phyloP scores from a whole-genome alignment of 2,888 invertebrate species.

The Pachymerium ferrugineum region DNA sequence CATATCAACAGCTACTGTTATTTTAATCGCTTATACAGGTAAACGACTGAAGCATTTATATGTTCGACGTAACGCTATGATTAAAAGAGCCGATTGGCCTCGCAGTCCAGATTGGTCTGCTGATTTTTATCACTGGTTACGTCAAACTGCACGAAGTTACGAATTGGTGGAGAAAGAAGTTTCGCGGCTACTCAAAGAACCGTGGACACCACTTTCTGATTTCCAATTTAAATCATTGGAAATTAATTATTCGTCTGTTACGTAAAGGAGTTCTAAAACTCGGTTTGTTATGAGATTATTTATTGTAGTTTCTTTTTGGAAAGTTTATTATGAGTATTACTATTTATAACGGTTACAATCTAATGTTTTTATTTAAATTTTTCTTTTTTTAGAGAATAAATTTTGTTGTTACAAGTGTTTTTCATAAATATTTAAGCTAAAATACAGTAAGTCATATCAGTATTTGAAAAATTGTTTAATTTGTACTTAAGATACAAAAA shows the following conservation, averaged over 20 bases:
- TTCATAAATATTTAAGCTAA: no score
- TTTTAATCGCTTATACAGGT: constrained; percentile 62
- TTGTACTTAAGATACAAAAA: neutral
- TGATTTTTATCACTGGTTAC: constrained; percentile 63
- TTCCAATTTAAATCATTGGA: constrained; percentile 42
- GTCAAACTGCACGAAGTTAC: constrained; percentile 58
- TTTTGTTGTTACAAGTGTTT: no score
- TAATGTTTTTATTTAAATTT: no score
- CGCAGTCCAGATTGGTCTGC: constrained; percentile 60
- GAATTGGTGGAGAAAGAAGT: constrained; percentile 62
- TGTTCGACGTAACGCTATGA: constrained; percentile 65
- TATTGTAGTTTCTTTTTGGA: neutral
- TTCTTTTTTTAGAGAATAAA: no score
- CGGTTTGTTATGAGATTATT: neutral
- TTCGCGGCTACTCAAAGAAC: constrained; percentile 60
- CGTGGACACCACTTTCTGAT: constrained; percentile 55
- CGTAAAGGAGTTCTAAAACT: neutral
- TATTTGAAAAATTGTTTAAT: no score
- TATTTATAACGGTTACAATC: neutral
- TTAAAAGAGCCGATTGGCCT: constrained; percentile 61
- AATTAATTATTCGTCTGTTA: constrained; percentile 32
- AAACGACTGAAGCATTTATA: constrained; percentile 59
- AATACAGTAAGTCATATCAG: no score
- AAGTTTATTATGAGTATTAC: neutral
- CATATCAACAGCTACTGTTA: constrained; percentile 68